Evolutionary conservation across 2,797 vertebrate species (phyloP), one percentile per base, ranked within the genome.

Genomic region (Syngnathus rostellatus): DNA sequence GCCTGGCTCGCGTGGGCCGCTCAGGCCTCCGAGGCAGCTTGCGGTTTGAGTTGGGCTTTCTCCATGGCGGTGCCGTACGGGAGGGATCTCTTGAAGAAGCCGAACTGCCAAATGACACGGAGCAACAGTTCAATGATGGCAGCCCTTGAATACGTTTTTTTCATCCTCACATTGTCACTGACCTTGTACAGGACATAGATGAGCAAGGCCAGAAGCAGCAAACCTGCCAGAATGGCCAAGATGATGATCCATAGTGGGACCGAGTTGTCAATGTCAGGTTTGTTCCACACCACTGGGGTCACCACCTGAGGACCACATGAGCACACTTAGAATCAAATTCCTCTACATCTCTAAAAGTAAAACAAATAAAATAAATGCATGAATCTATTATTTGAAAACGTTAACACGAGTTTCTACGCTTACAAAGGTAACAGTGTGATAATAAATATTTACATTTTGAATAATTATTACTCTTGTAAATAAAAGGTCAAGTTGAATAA

Each of bases 161-260:
- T 37, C 16, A n/a, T 31, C 14, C 25, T 21, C 16, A 37, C 14
- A 2, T 8, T 11, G n/a, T 54, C 12, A 16, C 93, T 85, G 67
- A 95, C 95, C 90, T 95, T 98, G 82, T 96, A 98, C 6, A 98
- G 85, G 68, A 96, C 86, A 5, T 94, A 97, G 86, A 96, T 96
- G 69, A 98, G 94, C 16, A 98, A 86, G 10, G 94, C 94, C 9
- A 98, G 88, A 23, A 97, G 92, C 65, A 98, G 82, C 45, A 97
- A 90, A 58, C 95, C 95, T n/a, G 92, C 89, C 68, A 98, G 84
- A 75, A 97, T 92, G 69, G 95, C 93, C 71, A 98, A 81, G 73
- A 98, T 93, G 70, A 98, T 96, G 78, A 97, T 95, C 95, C 95
- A 98, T 54, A 95, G 82, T 0, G 95, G 95, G 63, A 95, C 94